Base-by-base conservation (phyloP, 2,888 invertebrate genomes). In the Agonopterix alstromeriana region DNA sequence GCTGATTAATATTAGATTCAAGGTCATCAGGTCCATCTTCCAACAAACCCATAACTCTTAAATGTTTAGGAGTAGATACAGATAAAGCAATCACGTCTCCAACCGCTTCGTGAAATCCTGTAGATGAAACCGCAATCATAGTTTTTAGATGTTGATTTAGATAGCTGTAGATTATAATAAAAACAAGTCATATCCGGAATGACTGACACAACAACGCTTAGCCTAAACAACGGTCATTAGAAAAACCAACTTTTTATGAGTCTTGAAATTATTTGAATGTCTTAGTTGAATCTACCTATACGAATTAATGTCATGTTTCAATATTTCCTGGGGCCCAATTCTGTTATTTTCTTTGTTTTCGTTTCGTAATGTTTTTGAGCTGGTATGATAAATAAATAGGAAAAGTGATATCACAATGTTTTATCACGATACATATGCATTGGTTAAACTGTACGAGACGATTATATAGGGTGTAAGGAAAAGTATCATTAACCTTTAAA, bases 91-190 rank as follows among this genome's bases (percentile, higher is more conserved):
- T 90, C 0, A 92, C 91, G 70, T 94, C 94, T 14, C 94, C 94
- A 0, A 94, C 92, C 10, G 94, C 94, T 70, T 94, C 94, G 63
- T 94, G 94, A 68, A 94, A 94, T 52, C 93, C 93, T 83, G 56
- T 27, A 38, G 10, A 38, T 3, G 0, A 61, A 63, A 49, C 38
- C 3, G 10, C 10, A n/a, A 10, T 38, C 1, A n/a, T 38, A n/a
- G n/a, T 38, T 38, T 36, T 10, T 10, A 38, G 10, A 38, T n/a
- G 4, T 9, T 2, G 10, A 10, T 38, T 10, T 10, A n/a, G 10
- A 38, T 10, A n/a, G 38, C 10, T 10, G 10, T 10, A 38, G 38
- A 38, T 10, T n/a, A 38, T 38, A 8, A n/a, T 10, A 38, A n/a
- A 38, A n/a, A n/a, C 10, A 38, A 38, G 10, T 10, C n/a, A 10